A percentile compares a stretch with the other conserved stretches of the same genome.
Conservation (phyloP, 30 jellyfish, hydroid and myxozoan genomes). For the Aurelia sp. region DNA sequence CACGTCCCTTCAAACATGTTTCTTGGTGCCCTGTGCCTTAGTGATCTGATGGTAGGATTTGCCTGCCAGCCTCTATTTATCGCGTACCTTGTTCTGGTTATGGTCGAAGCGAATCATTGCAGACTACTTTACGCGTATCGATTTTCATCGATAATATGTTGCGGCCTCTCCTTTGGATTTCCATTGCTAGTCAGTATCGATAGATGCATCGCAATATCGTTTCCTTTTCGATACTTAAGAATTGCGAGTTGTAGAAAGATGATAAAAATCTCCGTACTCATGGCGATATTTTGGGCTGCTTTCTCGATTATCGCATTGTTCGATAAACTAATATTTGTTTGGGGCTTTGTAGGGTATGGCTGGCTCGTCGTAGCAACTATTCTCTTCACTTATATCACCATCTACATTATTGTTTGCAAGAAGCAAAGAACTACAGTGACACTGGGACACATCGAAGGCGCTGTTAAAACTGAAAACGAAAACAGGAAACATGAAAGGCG, state of each 20-base stretch:
- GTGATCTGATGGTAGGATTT: background rate
- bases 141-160: background rate
- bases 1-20: background rate
- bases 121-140: background rate
- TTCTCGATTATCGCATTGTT: background rate
- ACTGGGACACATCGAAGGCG: background rate
- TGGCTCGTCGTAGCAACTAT: background rate
- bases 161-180: background rate
- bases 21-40: background rate
- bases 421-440: background rate
- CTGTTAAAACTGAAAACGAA: background rate
- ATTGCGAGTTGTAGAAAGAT: background rate
- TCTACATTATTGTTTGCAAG: background rate
- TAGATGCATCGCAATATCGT: background rate
- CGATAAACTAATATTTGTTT: background rate
- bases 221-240: background rate
- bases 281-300: background rate
- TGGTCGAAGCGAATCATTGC: background rate
- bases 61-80: slow-evolving; percentile 1
- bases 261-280: background rate
- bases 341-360: background rate
- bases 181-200: background rate
- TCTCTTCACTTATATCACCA: background rate
- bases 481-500: background rate
- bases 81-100: background rate